Evolutionary conservation across 1,140 invertebrate genomes (phyloP).

Genomic region (Procambarus virginalis): DNA sequence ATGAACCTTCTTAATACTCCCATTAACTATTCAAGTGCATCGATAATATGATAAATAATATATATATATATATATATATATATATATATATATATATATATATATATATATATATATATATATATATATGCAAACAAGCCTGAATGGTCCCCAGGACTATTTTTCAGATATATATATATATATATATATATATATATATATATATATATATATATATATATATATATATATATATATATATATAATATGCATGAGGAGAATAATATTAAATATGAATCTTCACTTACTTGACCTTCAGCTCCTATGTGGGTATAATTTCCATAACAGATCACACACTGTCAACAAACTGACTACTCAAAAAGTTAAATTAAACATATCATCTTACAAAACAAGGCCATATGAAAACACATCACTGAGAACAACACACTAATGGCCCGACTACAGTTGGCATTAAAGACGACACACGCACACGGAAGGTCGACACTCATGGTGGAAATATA

Average conservation of each 20-base stretch:
- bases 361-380: neutral
- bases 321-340: neutral
- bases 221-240: too few relatives aligned
- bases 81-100: neutral
- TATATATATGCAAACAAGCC: too few relatives aligned
- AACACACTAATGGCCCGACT: neutral
- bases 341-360: neutral
- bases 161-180: too few relatives aligned
- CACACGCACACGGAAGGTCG: neutral
- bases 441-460: neutral
- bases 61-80: neutral
- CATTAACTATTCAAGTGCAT: neutral
- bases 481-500: neutral
- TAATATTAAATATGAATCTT: neutral
- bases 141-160: too few relatives aligned
- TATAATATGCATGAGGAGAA: neutral
- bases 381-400: neutral
- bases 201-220: too few relatives aligned
- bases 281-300: neutral
- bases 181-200: too few relatives aligned
- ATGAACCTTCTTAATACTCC: too few relatives aligned
- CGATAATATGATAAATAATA: neutral
- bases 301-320: neutral
- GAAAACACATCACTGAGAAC: neutral
- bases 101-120: too few relatives aligned